Evolutionary conservation across 2,888 invertebrate genomes (phyloP), one percentile per base, ranked within the genome.

Genomic region (Hoplodrina ambigua): DNA sequence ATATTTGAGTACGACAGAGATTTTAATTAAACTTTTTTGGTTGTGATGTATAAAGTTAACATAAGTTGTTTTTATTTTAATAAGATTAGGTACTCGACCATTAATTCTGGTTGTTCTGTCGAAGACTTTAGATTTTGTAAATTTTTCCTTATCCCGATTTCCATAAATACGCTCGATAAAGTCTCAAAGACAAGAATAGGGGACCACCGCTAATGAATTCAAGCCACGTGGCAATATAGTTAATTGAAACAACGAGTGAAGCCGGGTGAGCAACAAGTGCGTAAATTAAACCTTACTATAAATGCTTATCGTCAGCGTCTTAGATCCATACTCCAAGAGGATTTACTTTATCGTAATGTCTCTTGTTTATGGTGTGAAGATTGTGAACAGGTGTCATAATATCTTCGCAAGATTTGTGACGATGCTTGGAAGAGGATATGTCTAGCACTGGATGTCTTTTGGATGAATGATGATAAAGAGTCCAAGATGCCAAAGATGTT

Each of bases 261-360:
- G 73, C 77, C 59, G 76, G 75, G 81, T 64, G 75, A 66, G 87
- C 90, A 90, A 90, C 90, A 90, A 90, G 90, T 90, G 83, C 78
- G 84, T 85, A 85, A 87, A 89, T 87, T 87, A 87, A 87, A 69
- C 72, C 66, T 68, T 72, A 62, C 77, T 63, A 64, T 69, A 73
- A 70, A 77, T 68, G 75, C 64, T 78, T 79, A 75, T 78, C 76
- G 69, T 66, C 41, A n/a, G 55, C 53, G 68, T 64, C 76, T 75
- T 61, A 64, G 61, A 75, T 58, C 58, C 53, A 70, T 66, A 69
- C 57, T 52, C 33, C 52, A 52, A n/a, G 61, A 69, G 63, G 58
- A 68, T 75, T 71, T 69, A 72, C 20, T 68, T 76, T 67, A 58
- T 65, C 44, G 63, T 56, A 72, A 64, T 63, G 61, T 54, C n/a